These are phyloP conservation scores for Agapetus fuscipes DNA, from an alignment of 2,888 invertebrate genomes.

Conservation along the genomic window DNA sequence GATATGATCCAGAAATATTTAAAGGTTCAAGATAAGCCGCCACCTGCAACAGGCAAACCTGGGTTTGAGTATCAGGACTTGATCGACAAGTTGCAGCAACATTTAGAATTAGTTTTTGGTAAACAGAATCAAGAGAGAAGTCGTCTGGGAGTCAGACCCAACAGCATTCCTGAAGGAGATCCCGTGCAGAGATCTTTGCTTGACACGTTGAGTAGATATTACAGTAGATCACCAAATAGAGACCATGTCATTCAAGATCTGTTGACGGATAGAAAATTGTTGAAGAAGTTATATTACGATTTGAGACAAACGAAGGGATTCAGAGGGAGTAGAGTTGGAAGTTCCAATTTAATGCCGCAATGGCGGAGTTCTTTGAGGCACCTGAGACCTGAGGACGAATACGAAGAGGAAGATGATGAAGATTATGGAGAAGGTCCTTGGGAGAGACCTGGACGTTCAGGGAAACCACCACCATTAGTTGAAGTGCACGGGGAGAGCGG, in stretches of 20 bases:
- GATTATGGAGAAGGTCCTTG: conserved; percentile 29
- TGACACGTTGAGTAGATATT: conserved; percentile 59
- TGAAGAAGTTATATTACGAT: conserved; percentile 66
- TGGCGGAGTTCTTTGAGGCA: conserved; percentile 23
- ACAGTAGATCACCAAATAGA: conserved; percentile 53
- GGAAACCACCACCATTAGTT: conserved; percentile 51
- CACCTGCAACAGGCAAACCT: conserved; percentile 21
- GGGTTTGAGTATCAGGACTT: conserved; percentile 51
- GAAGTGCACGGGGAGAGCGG: conserved; percentile 56
- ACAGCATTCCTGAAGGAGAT: conserved; percentile 35
- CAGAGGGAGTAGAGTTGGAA: conserved; percentile 32
- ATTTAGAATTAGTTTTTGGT: conserved; percentile 38
- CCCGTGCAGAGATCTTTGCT: conserved; percentile 49
- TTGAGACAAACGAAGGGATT: conserved; percentile 55
- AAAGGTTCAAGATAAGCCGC: conserved; percentile 43
- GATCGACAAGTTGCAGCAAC: conserved; percentile 52
- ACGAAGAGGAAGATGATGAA: conserved; percentile 23
- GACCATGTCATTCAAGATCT: conserved; percentile 64
- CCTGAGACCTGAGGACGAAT: conserved; percentile 23
- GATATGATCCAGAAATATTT: conserved; percentile 59
- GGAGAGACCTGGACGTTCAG: conserved; percentile 27
- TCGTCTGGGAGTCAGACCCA: conserved; percentile 28
- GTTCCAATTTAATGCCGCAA: conserved; percentile 22
- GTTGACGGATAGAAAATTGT: conserved; percentile 59
- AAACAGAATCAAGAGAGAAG: conserved; percentile 27